A percentile compares a stretch with the other conserved stretches of the same genome.
These are phyloP conservation scores for Zeus faber DNA, from an alignment of 2,113 vertebrate species.

Conservation along the genomic window DNA sequence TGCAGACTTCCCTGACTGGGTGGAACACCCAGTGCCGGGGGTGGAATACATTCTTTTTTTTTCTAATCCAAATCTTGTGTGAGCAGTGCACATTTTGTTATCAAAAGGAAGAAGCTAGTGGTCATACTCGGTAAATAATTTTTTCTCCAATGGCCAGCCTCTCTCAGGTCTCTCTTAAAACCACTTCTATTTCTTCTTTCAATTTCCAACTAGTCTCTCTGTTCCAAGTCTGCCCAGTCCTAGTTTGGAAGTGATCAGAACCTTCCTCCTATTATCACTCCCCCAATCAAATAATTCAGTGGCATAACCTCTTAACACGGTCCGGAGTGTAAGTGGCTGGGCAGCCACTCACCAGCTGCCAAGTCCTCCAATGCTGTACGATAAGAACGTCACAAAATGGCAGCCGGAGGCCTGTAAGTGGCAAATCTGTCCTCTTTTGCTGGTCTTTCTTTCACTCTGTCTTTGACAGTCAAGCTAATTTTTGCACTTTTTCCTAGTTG, in stretches of 20 bases:
- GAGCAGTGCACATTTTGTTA: constrained; percentile 57
- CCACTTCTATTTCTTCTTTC: constrained; percentile 24
- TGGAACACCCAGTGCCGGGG: no score
- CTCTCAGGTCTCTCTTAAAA: constrained; percentile 7
- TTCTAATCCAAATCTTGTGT: constrained; percentile 42
- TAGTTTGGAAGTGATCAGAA: constrained; percentile 72
- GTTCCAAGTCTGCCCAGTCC: constrained; percentile 77
- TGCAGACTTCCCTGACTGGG: no score
- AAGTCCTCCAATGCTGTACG: constrained; percentile 48
- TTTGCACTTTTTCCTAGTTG: constrained; percentile 38
- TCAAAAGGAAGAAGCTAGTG: constrained; percentile 48
- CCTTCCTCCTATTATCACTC: constrained; percentile 5
- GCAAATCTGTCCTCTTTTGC: constrained; percentile 60
- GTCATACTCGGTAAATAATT: constrained; percentile 44
- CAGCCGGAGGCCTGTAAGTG: constrained; percentile 89
- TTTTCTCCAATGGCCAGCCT: constrained; percentile 24
- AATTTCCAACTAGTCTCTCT: constrained; percentile 38
- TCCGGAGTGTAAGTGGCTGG: constrained; percentile 94
- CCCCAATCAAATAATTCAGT: constrained; percentile 11
- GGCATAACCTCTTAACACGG: constrained; percentile 57
- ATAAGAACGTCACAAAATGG: constrained; percentile 22
- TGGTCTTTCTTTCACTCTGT: constrained; percentile 12
- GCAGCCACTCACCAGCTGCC: constrained; percentile 66
- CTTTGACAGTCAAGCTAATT: constrained; percentile 39
- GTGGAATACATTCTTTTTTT: not conserved